A percentile compares a stretch with the other conserved stretches of the same genome.
phyloP scores from a whole-genome alignment of 2,888 invertebrate species.

The Drosophila anceps region DNA sequence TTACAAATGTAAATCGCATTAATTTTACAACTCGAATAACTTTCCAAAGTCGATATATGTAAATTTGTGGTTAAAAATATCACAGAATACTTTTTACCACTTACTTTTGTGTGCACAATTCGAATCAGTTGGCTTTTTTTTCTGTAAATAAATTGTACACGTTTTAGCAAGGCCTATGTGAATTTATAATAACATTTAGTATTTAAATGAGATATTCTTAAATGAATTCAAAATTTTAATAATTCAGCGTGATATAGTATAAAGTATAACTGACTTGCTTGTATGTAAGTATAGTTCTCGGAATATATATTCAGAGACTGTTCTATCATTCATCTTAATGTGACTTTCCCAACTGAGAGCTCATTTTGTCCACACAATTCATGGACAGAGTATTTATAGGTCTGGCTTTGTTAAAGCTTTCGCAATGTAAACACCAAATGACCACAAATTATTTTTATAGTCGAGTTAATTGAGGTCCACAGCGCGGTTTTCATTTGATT shows the following conservation, averaged over 20 bases:
- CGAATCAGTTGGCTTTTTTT: conserved; percentile 17
- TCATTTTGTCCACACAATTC: not conserved
- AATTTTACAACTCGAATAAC: conserved; percentile 61
- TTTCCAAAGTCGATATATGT: conserved; percentile 62
- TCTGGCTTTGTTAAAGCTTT: conserved; percentile 11
- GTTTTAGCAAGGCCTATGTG: not conserved
- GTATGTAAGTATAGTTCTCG: too few relatives aligned
- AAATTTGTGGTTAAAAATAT: conserved; percentile 72
- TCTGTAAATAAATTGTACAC: not conserved
- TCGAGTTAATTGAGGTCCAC: conserved; percentile 73
- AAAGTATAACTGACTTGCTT: too few relatives aligned
- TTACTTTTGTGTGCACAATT: conserved; percentile 16
- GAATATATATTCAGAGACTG: too few relatives aligned
- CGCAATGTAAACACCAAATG: conserved; percentile 50
- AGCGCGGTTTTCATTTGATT: conserved; percentile 74
- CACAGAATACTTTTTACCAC: conserved; percentile 37
- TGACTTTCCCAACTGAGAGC: too few relatives aligned
- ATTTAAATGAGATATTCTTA: not conserved
- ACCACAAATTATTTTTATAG: conserved; percentile 77
- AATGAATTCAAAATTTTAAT: not conserved
- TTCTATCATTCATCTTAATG: not conserved
- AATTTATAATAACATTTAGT: not conserved
- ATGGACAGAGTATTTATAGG: conserved; percentile 16
- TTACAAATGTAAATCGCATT: conserved; percentile 78
- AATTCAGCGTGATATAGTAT: not conserved